Conservation (phyloP, 2,888 invertebrate genomes). For the Rhagonycha fulva region DNA sequence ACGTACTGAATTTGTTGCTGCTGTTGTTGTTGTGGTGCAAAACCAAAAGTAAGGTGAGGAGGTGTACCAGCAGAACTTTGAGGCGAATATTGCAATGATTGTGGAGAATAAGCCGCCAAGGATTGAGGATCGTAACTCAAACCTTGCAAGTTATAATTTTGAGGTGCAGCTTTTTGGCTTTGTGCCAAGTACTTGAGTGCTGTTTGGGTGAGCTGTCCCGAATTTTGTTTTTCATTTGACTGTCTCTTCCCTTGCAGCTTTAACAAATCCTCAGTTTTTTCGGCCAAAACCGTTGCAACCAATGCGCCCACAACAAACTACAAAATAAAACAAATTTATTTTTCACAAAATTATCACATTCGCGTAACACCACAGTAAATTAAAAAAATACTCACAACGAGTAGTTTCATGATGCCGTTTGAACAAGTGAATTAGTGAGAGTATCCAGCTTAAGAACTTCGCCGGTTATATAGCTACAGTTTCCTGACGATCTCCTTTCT, state of each 20-base stretch:
- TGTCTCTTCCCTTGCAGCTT: background rate
- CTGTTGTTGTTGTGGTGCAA: constrained; percentile 29
- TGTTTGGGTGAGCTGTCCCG: background rate
- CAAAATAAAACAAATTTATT: background rate
- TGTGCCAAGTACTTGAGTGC: background rate
- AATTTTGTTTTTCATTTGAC: background rate
- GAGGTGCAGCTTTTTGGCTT: background rate
- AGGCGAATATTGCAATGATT: background rate
- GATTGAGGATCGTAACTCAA: constrained; percentile 19
- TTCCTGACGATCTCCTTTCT: constrained; percentile 52
- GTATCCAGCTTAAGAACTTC: constrained; percentile 39
- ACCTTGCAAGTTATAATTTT: constrained; percentile 7
- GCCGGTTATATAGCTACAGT: constrained; percentile 47
- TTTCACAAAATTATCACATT: background rate
- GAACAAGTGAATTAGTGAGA: constrained; percentile 40
- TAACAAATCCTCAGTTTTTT: background rate
- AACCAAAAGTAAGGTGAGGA: constrained; percentile 21
- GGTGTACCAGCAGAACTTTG: background rate
- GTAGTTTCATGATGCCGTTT: constrained; percentile 45
- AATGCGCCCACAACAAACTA: background rate
- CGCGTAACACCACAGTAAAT: background rate
- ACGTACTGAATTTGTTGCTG: constrained; percentile 23
- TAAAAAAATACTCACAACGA: constrained; percentile 44
- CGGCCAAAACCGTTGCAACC: background rate
- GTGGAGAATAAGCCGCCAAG: background rate